Conservation (phyloP, 2,113 vertebrate species). For the Camelus dromedarius region DNA sequence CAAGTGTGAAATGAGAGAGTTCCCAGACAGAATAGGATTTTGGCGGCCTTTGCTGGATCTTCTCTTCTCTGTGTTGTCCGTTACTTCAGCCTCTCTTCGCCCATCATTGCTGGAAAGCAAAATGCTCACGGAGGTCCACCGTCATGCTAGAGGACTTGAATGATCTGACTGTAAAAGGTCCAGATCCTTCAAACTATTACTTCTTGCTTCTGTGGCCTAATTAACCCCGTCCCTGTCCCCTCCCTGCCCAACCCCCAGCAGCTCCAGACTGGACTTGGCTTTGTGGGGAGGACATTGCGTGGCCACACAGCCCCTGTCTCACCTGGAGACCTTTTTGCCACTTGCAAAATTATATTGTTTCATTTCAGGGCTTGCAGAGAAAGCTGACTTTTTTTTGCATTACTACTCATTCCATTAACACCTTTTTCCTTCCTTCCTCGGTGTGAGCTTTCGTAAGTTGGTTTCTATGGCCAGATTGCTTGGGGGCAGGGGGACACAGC, state of each 20-base stretch:
- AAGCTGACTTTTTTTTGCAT: not conserved
- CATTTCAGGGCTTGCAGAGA: not conserved
- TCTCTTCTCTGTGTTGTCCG: not conserved
- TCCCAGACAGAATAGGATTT: not conserved
- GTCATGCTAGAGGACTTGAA: not conserved
- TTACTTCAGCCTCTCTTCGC: fast-evolving
- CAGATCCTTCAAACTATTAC: not conserved
- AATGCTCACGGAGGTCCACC: fast-evolving
- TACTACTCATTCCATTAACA: not conserved
- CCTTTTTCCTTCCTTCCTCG: not conserved
- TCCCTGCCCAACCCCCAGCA: no score
- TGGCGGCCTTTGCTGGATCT: not conserved
- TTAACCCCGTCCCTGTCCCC: fast-evolving
- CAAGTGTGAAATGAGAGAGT: not conserved
- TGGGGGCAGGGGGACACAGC: not conserved
- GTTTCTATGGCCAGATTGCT: not conserved
- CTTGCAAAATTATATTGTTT: not conserved
- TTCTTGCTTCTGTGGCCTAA: not conserved
- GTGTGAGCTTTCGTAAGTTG: not conserved
- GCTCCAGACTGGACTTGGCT: no score
- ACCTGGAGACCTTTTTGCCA: not conserved
- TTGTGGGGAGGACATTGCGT: not conserved
- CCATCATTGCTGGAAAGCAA: fast-evolving
- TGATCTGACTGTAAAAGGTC: not conserved
- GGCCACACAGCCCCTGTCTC: not conserved